Evolutionary conservation across 2,888 invertebrate species (phyloP).

Genomic region (Cheilosia pagana): DNA sequence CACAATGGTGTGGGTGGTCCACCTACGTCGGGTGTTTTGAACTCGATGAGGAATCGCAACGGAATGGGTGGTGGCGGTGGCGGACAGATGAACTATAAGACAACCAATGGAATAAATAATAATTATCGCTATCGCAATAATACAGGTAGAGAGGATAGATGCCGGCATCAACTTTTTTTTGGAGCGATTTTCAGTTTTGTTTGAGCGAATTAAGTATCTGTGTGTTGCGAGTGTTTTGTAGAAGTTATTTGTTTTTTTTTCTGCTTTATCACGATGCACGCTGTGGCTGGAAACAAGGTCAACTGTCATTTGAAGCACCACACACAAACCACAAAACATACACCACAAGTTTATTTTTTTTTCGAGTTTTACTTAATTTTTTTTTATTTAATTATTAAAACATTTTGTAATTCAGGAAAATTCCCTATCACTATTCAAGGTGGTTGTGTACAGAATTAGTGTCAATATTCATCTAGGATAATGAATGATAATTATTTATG

Average conservation of each 20-base stretch:
- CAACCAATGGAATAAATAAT: slow-evolving; percentile 82
- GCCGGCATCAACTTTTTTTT: slow-evolving; percentile 76
- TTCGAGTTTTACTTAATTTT: background rate
- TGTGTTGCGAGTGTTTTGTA: slow-evolving; percentile 26
- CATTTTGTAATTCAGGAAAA: background rate
- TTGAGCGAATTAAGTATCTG: slow-evolving; percentile 9
- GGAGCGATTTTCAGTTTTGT: slow-evolving; percentile 66
- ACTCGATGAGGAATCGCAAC: slow-evolving; percentile 63
- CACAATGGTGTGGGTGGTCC: slow-evolving; percentile 63
- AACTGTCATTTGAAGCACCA: slow-evolving; percentile 65
- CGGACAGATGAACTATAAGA: slow-evolving; percentile 79
- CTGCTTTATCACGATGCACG: slow-evolving; percentile 66
- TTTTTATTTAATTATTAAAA: slow-evolving; percentile 17
- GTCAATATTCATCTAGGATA: slow-evolving; percentile 60
- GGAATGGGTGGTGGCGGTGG: slow-evolving; percentile 74
- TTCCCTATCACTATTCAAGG: too few relatives aligned
- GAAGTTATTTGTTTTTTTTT: slow-evolving; percentile 14
- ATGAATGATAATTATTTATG: slow-evolving; percentile 68
- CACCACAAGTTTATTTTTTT: slow-evolving; percentile 33
- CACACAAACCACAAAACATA: slow-evolving; percentile 57
- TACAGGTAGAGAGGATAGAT: slow-evolving; percentile 79
- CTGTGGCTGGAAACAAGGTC: slow-evolving; percentile 48
- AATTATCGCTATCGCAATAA: slow-evolving; percentile 83
- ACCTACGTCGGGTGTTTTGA: slow-evolving; percentile 32
- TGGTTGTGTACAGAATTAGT: slow-evolving; percentile 22